A percentile compares a stretch with the other conserved stretches of the same genome.
Evolutionary conservation across 2,888 invertebrate genomes (phyloP).

Genomic region (Tipula helvola): DNA sequence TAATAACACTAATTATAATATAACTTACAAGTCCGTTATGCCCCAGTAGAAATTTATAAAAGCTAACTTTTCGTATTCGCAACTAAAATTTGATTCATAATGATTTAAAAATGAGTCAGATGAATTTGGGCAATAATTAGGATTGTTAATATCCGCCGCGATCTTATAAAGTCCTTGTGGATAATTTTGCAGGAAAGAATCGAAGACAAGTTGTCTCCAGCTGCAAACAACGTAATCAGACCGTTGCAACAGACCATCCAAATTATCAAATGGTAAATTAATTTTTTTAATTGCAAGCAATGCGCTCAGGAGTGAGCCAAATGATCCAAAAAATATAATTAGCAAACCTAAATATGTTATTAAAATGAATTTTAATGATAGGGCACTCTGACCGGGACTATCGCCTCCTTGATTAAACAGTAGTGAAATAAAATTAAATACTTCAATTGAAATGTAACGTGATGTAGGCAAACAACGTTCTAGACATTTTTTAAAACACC

Average conservation of each 20-base stretch:
- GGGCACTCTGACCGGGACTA: not conserved
- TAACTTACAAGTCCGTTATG: too few species aligned
- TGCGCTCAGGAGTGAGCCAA: not conserved
- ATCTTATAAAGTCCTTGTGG: too few species aligned
- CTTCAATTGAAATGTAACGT: not conserved
- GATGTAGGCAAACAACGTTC: not conserved
- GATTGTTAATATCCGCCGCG: too few species aligned
- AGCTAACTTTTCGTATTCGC: too few species aligned
- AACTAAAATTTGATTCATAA: too few species aligned
- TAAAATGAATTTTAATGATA: not conserved
- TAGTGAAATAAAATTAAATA: not conserved
- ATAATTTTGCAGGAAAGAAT: too few species aligned
- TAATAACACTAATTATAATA: too few species aligned
- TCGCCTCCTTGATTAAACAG: not conserved
- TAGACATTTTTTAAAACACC: not conserved
- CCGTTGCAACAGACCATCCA: not conserved
- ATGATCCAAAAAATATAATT: not conserved
- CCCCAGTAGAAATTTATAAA: too few species aligned
- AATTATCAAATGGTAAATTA: not conserved
- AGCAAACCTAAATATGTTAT: not conserved
- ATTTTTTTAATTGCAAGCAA: not conserved
- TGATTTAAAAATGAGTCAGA: too few species aligned
- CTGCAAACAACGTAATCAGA: too few species aligned
- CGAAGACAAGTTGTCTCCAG: too few species aligned
- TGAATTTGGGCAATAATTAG: too few species aligned